Evolutionary conservation across 1,140 invertebrate genomes (phyloP), one percentile per base, ranked within the genome.

Genomic region (Steinernema feltiae): DNA sequence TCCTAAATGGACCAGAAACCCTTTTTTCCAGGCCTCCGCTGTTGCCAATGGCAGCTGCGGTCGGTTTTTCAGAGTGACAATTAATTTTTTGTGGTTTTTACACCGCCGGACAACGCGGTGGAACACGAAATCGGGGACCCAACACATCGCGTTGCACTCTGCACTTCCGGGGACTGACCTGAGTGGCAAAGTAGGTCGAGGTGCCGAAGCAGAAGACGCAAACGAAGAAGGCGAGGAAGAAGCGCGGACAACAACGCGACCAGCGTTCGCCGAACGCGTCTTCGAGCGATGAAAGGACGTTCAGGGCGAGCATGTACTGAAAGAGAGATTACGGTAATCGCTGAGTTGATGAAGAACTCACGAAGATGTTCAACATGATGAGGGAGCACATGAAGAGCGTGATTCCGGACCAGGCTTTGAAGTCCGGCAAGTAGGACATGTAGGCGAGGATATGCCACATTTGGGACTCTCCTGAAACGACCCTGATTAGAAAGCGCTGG

Each of bases 381-480:
- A 80, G 80, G 32, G 76, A 78, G 30, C 27, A 79, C 27, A 82
- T 48, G 30, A 84, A 72, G n/a, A 85, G 73, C 17, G 85, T 41
- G 30, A 82, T 35, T 18, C 79, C 83, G 1, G 80, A 78, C 73
- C 85, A 82, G 31, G 86, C 32, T 76, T 83, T 86, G 1, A 77
- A 75, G 46, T 77, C 30, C 24, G 79, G 78, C 63, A 86, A 48
- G 77, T 79, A 83, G 18, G 79, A 79, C 18, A 86, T 70, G 72
- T 86, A 85, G 12, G 80, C 77, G 18, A 85, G 74, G 35, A 85
- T 70, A 31, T 86, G 84, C 74, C 82, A 82, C 79, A 85, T 81
- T 53, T 85, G 75, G 24, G 53, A 35, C 32, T 79, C 75, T 32
- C n/a, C n/a, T n/a, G n/a, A n/a, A n/a, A n/a, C n/a, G n/a, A n/a